Base-by-base conservation (phyloP, 2,888 invertebrate genomes). In the Campoplex capitator region DNA sequence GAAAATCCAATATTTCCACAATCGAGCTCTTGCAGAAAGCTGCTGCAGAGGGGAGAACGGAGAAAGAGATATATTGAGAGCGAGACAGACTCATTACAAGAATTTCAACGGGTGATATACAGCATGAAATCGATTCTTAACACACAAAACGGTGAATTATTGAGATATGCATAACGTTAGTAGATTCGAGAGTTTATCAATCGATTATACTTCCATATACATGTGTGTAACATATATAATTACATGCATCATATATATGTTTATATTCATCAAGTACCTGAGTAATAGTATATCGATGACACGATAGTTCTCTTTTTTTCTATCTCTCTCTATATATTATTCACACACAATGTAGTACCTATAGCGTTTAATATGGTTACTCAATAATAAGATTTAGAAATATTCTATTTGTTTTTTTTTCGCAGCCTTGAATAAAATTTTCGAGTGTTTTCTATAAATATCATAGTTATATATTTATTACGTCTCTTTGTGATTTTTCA, bases 51-150 rank as follows among this genome's bases (percentile, higher is more conserved):
- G 35, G 65, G 38, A 35, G 23, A 28, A 56, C 23, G 56, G 56
- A 74, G 74, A 76, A 65, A 48, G 70, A 70, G 45, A 45, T 23
- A 70, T 38, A 23, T 23, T 74, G 74, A 28, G 48, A 18, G 48
- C 9, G 71, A 28, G 73, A 51, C 32, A 23, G 23, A 74, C 85
- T 86, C 83, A 73, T 83, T 79, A 80, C 86, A 80, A 73, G 83
- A 80, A 86, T 86, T 83, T 83, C 75, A 86, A 83, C 76, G 56
- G 83, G 67, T 86, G 54, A 73, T 70, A 62, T 71, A 73, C 56
- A 32, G 62, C 76, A 73, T 76, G 71, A 73, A 79, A 80, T 86
- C 67, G 54, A 86, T 80, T 76, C 73, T 70, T 48, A 18, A 38
- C 62, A 65, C 13, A 75, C 77, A 32, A 68, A 83, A 84, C 62